Percentiles rank a stretch among this genome's conserved stretches.
phyloP scores from a whole-genome alignment of 2,888 invertebrate genomes.

The Netelia melanura region DNA sequence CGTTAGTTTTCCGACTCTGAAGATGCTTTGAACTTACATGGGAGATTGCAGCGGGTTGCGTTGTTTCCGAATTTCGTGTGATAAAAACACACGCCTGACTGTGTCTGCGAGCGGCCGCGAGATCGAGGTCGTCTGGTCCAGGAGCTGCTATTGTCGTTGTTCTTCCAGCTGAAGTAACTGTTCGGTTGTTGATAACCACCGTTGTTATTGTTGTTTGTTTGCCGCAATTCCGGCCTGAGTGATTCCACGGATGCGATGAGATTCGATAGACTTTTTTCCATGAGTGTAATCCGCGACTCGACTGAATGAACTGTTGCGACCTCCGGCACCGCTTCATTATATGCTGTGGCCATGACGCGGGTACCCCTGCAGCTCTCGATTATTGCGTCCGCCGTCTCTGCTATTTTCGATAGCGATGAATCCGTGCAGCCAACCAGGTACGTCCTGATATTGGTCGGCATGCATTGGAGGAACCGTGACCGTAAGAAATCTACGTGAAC shows the following conservation, averaged over 20 bases:
- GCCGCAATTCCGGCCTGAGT: neutral
- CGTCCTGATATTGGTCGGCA: too few species aligned
- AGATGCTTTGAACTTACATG: constrained; percentile 15
- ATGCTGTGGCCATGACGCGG: neutral
- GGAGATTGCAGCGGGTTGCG: constrained; percentile 6
- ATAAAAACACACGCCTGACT: constrained; percentile 42
- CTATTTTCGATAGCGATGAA: too few species aligned
- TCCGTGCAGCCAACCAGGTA: too few species aligned
- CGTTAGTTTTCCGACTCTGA: constrained; percentile 39
- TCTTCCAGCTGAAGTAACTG: neutral
- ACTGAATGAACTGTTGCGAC: neutral
- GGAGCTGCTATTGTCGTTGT: neutral
- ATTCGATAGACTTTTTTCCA: too few species aligned
- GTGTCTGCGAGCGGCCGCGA: constrained; percentile 5
- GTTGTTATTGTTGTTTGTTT: neutral
- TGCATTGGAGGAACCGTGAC: too few species aligned
- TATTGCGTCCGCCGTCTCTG: too few species aligned
- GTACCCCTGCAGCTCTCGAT: neutral
- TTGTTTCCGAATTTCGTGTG: constrained; percentile 25
- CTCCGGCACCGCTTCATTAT: neutral
- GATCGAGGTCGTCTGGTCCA: constrained; percentile 12
- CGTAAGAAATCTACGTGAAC: constrained; percentile 32
- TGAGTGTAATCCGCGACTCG: neutral
- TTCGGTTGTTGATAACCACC: neutral
- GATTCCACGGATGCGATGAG: too few species aligned